phyloP scores from a whole-genome alignment of 2,797 vertebrate genomes.

The Thaleichthys pacificus region DNA sequence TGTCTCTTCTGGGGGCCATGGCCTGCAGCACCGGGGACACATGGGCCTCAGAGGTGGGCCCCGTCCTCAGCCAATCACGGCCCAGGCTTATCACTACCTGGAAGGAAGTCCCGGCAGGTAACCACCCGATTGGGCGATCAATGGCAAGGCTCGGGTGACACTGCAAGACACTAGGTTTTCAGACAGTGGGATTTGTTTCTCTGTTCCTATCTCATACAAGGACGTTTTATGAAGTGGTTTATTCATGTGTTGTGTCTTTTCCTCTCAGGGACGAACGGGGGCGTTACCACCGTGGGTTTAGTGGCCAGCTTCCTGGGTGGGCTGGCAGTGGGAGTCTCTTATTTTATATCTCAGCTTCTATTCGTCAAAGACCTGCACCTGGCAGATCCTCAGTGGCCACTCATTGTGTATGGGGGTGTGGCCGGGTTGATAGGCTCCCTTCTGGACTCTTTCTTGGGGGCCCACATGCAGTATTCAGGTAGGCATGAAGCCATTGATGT shows the following conservation, averaged over 20 bases:
- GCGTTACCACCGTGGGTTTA: constrained; percentile 85
- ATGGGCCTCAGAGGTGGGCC: constrained; percentile 94
- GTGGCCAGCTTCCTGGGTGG: constrained; percentile 88
- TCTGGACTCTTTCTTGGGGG: constrained; percentile 92
- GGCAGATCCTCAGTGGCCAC: constrained; percentile 91
- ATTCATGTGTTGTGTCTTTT: background rate
- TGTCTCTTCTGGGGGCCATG: constrained; percentile 89
- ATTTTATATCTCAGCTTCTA: constrained; percentile 83
- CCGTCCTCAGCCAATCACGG: constrained; percentile 80
- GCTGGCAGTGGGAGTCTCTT: constrained; percentile 80
- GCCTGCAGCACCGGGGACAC: constrained; percentile 91
- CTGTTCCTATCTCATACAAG: too few relatives aligned
- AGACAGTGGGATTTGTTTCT: too few relatives aligned
- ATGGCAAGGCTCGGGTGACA: background rate
- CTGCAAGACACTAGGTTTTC: too few relatives aligned
- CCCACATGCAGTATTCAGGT: constrained; percentile 95
- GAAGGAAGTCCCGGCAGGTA: constrained; percentile 91
- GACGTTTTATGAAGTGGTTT: too few relatives aligned
- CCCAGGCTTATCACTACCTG: constrained; percentile 93
- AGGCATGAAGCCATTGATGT: background rate
- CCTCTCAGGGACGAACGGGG: constrained; percentile 91
- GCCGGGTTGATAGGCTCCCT: constrained; percentile 91
- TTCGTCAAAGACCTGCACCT: constrained; percentile 83
- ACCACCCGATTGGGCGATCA: background rate
- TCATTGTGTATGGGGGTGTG: constrained; percentile 83